Conservation (phyloP, 1,140 invertebrate species). For the Neodiprion fabricii region DNA sequence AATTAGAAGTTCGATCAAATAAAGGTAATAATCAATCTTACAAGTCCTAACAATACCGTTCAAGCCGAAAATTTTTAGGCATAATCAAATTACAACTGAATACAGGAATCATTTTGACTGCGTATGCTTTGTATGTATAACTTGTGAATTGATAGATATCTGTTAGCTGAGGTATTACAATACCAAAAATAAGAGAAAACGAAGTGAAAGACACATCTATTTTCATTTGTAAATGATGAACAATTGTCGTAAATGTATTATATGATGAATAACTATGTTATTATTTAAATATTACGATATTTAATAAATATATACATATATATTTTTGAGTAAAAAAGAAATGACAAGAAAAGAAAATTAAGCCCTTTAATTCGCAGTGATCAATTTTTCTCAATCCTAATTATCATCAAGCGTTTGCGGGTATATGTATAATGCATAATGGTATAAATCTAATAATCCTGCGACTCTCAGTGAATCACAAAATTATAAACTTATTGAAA, state of each 20-base stretch:
- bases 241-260: not conserved
- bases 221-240: not conserved
- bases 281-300: not conserved
- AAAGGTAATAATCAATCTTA: not conserved
- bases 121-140: not conserved
- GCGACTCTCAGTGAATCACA: no score
- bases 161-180: not conserved
- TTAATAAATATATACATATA: constrained; percentile 8
- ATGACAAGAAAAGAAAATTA: no score
- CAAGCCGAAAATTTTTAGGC: not conserved
- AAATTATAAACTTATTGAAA: no score
- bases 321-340: not conserved
- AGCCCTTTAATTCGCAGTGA: no score
- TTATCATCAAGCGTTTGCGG: no score
- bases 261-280: not conserved
- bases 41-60: not conserved
- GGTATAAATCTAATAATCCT: no score
- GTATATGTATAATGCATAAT: no score
- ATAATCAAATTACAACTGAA: no score
- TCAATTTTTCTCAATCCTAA: no score
- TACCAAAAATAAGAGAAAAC: not conserved
- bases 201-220: not conserved
- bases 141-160: not conserved
- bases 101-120: not conserved
- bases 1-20: not conserved